Percentiles rank a stretch among this genome's conserved stretches.
Evolutionary conservation across 2,797 vertebrate species (phyloP).

Genomic region (Leucoraja ocellata): DNA sequence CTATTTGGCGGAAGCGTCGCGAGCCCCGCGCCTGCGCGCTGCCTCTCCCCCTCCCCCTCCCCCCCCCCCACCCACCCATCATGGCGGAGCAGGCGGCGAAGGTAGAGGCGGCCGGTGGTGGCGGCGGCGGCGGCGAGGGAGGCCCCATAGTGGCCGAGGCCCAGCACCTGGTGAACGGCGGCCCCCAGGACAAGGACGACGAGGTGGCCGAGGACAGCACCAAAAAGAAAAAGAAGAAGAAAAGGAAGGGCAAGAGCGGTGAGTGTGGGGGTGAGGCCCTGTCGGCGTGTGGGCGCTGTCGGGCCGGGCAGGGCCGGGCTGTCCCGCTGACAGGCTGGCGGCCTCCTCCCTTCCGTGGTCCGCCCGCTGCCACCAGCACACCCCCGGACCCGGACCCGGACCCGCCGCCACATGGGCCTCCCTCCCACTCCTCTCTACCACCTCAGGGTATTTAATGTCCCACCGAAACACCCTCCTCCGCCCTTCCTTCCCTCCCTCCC

Average conservation of each 20-base stretch:
- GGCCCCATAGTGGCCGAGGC: not conserved
- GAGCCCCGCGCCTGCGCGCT: not conserved
- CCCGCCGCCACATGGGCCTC: no score
- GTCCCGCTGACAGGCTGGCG: no score
- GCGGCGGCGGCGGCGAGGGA: not conserved
- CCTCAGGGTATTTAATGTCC: not conserved
- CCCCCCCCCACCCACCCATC: not conserved
- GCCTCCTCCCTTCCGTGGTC: no score
- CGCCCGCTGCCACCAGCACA: no score
- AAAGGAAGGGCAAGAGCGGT: not conserved
- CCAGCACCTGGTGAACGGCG: not conserved
- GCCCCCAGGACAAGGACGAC: not conserved
- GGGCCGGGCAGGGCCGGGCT: not conserved
- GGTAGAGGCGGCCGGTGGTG: not conserved
- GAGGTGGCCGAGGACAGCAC: not conserved
- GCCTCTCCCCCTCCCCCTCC: not conserved
- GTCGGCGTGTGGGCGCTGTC: no score
- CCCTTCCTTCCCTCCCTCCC: not conserved
- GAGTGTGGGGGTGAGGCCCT: not conserved
- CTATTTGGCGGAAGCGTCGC: no score
- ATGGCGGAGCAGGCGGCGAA: conserved; percentile 7
- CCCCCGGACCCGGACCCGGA: no score
- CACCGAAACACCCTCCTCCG: not conserved
- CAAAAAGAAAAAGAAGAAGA: conserved; percentile 29
- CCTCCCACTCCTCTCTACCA: no score